Evolutionary conservation across 2,888 invertebrate genomes (phyloP).

Genomic region (Archips crataeganus): DNA sequence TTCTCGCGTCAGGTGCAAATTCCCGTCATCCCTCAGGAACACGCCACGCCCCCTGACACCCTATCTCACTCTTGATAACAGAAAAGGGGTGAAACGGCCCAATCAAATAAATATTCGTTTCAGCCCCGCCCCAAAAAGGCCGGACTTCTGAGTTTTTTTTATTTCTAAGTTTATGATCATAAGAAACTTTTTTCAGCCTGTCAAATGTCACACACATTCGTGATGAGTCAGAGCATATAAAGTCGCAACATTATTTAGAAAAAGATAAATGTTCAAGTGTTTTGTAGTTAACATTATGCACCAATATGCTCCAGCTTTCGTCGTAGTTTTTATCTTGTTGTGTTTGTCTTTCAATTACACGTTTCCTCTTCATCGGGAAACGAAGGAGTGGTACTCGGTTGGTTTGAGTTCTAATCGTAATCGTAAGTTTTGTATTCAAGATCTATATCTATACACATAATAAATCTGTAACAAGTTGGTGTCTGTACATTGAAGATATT

Average conservation of each 20-base stretch:
- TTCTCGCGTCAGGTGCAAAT: conserved; percentile 65
- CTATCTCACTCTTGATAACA: conserved; percentile 55
- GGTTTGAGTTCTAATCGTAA: conserved; percentile 16
- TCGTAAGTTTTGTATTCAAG: conserved; percentile 20
- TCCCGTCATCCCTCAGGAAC: conserved; percentile 57
- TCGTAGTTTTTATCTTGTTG: conserved; percentile 61
- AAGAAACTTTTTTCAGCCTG: conserved; percentile 8
- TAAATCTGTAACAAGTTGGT: too few relatives aligned
- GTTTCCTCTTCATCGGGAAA: conserved; percentile 64
- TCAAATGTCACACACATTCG: conserved; percentile 12
- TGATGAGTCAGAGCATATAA: not conserved
- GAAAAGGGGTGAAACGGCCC: conserved; percentile 60
- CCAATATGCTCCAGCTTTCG: conserved; percentile 58
- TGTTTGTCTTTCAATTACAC: conserved; percentile 71
- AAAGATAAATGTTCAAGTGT: conserved; percentile 23
- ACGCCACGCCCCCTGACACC: conserved; percentile 58
- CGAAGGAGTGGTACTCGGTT: conserved; percentile 5
- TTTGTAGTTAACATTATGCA: conserved; percentile 56
- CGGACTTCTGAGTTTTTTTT: conserved; percentile 18
- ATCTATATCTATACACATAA: too few relatives aligned
- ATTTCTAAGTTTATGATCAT: not conserved
- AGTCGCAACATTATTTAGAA: not conserved
- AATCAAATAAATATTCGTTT: conserved; percentile 55
- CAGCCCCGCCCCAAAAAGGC: conserved; percentile 54
- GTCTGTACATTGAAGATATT: too few relatives aligned